phyloP scores from a whole-genome alignment of 2,113 vertebrate genomes.

The Calcarius ornatus region DNA sequence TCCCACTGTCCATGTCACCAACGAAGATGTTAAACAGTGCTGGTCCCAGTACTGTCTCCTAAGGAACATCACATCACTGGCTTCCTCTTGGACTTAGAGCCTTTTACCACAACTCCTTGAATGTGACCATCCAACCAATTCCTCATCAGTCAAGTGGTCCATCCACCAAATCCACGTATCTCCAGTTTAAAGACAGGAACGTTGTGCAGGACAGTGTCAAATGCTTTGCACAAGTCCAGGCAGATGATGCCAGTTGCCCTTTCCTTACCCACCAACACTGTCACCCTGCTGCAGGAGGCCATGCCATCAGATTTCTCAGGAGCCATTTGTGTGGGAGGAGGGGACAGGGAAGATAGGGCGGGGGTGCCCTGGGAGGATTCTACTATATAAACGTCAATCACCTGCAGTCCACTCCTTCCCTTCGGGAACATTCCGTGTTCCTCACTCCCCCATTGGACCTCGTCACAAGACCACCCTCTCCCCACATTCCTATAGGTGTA shows the following conservation, averaged over 20 bases:
- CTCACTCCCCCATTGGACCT: too few species aligned
- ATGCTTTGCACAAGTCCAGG: neutral
- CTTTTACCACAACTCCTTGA: neutral
- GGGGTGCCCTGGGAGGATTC: too few species aligned
- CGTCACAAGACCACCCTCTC: too few species aligned
- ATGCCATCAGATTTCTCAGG: neutral
- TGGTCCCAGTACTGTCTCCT: neutral
- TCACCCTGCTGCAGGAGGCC: neutral
- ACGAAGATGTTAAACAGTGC: neutral
- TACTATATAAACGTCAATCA: too few species aligned
- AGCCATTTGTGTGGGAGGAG: too few species aligned
- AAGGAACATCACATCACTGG: neutral
- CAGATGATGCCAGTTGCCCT: rapidly evolving
- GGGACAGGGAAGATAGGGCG: too few species aligned
- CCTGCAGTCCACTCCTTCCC: too few species aligned
- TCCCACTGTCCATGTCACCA: neutral
- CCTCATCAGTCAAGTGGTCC: neutral
- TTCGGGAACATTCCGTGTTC: too few species aligned
- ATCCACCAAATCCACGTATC: neutral
- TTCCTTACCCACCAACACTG: neutral
- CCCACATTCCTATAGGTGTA: too few species aligned
- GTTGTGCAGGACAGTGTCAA: neutral
- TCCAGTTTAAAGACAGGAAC: neutral
- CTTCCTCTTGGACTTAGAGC: neutral
- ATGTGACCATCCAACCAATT: rapidly evolving